Base-by-base conservation (phyloP, 53 echinoderm and acorn worm species). In the Antedon mediterranea region DNA sequence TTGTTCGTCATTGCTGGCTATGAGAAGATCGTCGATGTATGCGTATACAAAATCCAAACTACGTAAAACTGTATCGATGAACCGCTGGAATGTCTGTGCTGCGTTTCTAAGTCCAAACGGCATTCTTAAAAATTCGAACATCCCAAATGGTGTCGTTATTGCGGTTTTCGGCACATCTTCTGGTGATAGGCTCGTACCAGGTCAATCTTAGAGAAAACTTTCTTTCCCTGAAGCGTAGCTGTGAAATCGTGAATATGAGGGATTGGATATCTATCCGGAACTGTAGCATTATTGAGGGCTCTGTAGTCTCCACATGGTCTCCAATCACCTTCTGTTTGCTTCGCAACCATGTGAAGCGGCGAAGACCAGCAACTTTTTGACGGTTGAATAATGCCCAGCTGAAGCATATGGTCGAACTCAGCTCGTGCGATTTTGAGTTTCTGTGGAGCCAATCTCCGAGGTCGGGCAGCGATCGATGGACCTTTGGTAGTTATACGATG, bases 161-260 rank as follows among this genome's bases (percentile, higher is more conserved):
- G 84, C 79, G 6, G 80, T 80, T 44, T 81, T 43, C 31, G 77
- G 86, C 32, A 81, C 78, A 74, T 85, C 86, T 32, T 26, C 33
- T 23, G 86, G 32, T 81, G 78, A 29, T 85, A 85, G 23, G 80
- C 18, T 32, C 82, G 34, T 0, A 78, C 82, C 26, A 86, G 30
- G 34, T 86, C 87, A 28, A 85, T 43, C 28, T 82, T 86, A 0
- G 87, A 86, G 34, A 86, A 86, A 30, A 83, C 29, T 8, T 71
- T 75, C 28, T 33, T 77, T 3, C 81, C 84, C 32, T 84, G 29
- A 6, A 84, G 42, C 23, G 75, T 32, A 15, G 43, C 43, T 28
- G 84, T 30, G 32, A 84, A 88, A 74, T 88, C 88, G 26, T 84
- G 88, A 2, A 88, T 78, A 29, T 88, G 81, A 0, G 84, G 87